phyloP scores from a whole-genome alignment of 2,888 invertebrate species.

The Cosmia trapezina region DNA sequence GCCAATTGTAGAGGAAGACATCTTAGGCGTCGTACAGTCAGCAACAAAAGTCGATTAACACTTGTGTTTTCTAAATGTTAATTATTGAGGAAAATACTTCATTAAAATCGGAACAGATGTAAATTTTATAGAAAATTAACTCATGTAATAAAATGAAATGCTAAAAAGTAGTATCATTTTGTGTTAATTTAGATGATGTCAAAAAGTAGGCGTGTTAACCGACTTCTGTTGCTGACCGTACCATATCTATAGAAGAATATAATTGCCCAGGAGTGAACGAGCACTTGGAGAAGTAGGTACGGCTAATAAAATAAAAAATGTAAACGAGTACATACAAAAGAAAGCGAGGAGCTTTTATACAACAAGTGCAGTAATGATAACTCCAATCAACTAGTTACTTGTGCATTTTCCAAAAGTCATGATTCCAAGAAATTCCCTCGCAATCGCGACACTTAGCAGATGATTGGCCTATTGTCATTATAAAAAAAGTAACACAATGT shows the following conservation, averaged over 20 bases:
- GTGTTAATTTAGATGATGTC: too few relatives aligned
- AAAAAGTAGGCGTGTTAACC: too few relatives aligned
- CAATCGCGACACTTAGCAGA: background rate
- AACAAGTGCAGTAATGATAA: background rate
- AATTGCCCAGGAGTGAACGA: background rate
- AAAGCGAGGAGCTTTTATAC: background rate
- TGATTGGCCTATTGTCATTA: constrained; percentile 1
- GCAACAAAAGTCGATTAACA: too few relatives aligned
- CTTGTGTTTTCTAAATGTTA: too few relatives aligned
- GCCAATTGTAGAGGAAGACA: background rate
- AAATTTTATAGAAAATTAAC: too few relatives aligned
- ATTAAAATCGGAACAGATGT: too few relatives aligned
- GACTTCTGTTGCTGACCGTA: too few relatives aligned
- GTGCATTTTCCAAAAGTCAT: background rate
- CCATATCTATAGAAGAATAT: background rate
- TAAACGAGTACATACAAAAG: background rate
- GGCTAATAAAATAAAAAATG: background rate
- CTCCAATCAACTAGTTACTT: too few relatives aligned
- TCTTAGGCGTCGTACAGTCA: background rate
- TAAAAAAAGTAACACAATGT: constrained; percentile 1
- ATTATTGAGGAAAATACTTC: too few relatives aligned
- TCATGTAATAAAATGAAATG: too few relatives aligned
- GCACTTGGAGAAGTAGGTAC: background rate
- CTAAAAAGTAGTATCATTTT: too few relatives aligned
- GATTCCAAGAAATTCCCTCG: background rate